Evolutionary conservation across 2,797 vertebrate species (phyloP).

Genomic region (Aeoliscus strigatus): DNA sequence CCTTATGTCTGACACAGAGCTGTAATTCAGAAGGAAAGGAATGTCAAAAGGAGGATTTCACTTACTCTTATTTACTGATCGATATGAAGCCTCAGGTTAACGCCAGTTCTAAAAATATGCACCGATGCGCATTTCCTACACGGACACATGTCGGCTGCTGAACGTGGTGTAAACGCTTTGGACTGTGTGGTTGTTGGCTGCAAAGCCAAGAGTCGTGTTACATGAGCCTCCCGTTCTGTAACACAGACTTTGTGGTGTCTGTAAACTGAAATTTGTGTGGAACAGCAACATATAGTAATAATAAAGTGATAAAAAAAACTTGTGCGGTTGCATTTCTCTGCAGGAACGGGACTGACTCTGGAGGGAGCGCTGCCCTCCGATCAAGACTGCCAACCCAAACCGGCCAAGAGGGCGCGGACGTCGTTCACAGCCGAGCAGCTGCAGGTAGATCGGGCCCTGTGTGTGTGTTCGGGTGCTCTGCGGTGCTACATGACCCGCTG

Average conservation of each 20-base stretch:
- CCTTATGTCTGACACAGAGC: too few relatives aligned
- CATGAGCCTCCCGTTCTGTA: conserved; percentile 7
- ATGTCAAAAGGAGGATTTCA: too few relatives aligned
- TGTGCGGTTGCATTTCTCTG: background rate
- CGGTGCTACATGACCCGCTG: too few relatives aligned
- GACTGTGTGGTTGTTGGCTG: conserved; percentile 21
- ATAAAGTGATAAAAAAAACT: background rate
- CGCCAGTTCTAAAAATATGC: too few relatives aligned
- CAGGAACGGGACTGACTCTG: conserved; percentile 94
- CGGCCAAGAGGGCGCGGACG: conserved; percentile 92
- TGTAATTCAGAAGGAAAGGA: too few relatives aligned
- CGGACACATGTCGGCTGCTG: too few relatives aligned
- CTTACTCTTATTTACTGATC: too few relatives aligned
- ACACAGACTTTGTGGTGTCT: conserved; percentile 2
- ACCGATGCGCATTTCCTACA: too few relatives aligned
- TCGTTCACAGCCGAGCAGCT: conserved; percentile 96
- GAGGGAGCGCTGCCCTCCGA: conserved; percentile 96
- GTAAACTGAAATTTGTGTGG: background rate
- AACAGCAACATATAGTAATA: background rate
- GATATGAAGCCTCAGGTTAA: too few relatives aligned
- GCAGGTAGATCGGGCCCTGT: conserved; percentile 74
- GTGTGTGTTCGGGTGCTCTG: background rate
- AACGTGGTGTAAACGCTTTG: conserved; percentile 20
- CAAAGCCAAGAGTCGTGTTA: too few relatives aligned
- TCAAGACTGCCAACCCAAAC: conserved; percentile 97